Percentiles rank a stretch among this genome's conserved stretches.
These are phyloP conservation scores for Lutjanus erythropterus DNA, from an alignment of 2,113 vertebrate species.

Conservation along the genomic window DNA sequence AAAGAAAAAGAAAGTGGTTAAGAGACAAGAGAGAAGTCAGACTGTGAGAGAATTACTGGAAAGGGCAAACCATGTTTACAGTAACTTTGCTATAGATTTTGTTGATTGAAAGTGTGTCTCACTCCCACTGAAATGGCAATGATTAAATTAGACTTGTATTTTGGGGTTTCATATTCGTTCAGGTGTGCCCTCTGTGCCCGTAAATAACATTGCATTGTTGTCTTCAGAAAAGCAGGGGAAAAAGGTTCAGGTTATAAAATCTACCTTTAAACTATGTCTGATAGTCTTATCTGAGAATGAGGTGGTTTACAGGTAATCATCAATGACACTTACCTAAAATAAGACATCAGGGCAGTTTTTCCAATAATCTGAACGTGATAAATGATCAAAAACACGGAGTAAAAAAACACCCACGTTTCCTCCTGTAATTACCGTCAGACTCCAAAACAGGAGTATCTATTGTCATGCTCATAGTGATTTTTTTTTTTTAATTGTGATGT, in stretches of 20 bases:
- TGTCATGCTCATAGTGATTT: not conserved
- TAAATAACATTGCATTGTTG: not conserved
- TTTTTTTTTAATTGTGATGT: not conserved
- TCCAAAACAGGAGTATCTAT: not conserved
- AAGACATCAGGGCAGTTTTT: no score
- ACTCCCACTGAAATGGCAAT: not conserved
- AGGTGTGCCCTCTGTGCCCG: not conserved
- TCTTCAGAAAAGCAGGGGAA: not conserved
- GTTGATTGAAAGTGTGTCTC: conserved; percentile 48
- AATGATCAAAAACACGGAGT: not conserved
- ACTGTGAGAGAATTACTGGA: conserved; percentile 70
- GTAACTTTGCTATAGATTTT: conserved; percentile 50
- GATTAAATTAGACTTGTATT: not conserved
- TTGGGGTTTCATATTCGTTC: conserved; percentile 33
- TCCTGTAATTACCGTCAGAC: not conserved
- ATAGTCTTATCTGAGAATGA: no score
- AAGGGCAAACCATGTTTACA: conserved; percentile 53
- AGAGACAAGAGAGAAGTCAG: conserved; percentile 34
- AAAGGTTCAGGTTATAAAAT: not conserved
- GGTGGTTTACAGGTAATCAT: no score
- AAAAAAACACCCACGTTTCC: not conserved
- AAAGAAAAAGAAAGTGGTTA: conserved; percentile 39
- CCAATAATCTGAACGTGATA: not conserved
- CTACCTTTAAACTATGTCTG: not conserved
- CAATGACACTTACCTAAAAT: no score